Conservation (phyloP, 2,797 vertebrate species). For the Onychomys leucogaster region DNA sequence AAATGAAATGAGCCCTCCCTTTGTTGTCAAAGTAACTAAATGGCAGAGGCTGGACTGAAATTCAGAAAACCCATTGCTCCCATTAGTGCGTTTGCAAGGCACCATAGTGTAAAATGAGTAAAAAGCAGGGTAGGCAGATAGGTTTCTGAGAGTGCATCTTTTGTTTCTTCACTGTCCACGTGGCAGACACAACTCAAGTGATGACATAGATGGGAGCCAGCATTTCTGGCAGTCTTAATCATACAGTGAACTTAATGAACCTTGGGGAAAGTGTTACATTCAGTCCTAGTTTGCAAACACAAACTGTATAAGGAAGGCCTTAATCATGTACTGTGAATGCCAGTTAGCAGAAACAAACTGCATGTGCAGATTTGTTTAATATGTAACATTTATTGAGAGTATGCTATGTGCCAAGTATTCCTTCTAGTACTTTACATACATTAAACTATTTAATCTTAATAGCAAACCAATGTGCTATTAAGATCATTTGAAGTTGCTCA, state of each 20-base stretch:
- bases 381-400: constrained; percentile 28
- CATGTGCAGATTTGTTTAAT: background rate
- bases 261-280: background rate
- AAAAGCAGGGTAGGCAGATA: background rate
- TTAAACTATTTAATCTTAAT: constrained; percentile 14
- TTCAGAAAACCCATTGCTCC: background rate
- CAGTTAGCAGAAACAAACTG: background rate
- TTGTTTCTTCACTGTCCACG: background rate
- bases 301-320: background rate
- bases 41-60: background rate
- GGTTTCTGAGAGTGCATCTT: background rate
- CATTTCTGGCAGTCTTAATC: background rate
- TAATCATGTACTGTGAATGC: background rate
- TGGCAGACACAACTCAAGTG: background rate
- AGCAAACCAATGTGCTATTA: background rate
- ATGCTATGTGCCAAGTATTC: background rate
- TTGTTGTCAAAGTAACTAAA: background rate
- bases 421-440: background rate
- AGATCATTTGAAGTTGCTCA: background rate
- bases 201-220: background rate
- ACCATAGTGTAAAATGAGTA: background rate
- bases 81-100: background rate
- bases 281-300: background rate
- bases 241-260: background rate
- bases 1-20: background rate